Base-by-base conservation (phyloP, 1,140 invertebrate genomes). In the Nixonia krombeini region DNA sequence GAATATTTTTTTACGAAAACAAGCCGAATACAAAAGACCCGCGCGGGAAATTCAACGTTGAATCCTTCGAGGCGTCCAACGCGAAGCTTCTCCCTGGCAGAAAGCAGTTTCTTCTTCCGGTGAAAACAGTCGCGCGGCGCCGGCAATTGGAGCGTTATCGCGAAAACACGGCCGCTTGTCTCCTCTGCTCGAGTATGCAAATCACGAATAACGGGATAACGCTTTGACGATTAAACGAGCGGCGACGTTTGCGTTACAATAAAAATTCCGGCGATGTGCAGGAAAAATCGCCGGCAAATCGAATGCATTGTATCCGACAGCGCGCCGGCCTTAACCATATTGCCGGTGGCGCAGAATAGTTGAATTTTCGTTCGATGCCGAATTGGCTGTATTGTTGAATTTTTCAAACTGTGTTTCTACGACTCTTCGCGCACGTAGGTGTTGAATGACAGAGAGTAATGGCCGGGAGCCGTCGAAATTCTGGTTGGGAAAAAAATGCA, bases 211-310 rank as follows among this genome's bases (percentile, higher is more conserved):
- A 70, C 70, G 73, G 72, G 72, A 72, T 76, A 73, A 81, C 76
- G 79, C 79, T 77, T 74, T 71, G 72, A 76, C 80, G 80, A 83
- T 83, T 84, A 82, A 81, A 81, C 73, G 63, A 65, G 62, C 51
- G 31, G 56, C 52, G 10, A 52, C 57, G 62, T 41, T 62, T 55
- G 50, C 53, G 61, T 28, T 38, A 59, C 45, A 25, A 25, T 64
- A 72, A 80, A 83, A 83, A 80, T 71, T 76, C 45, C 51, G 55
- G 52, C 52, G 52, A 53, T 50, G 59, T 35, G 64, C 63, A 72
- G 71, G 78, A 83, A 83, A 83, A 83, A 82, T 82, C 67, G 65
- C 71, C 71, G 68, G 72, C 76, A 77, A 83, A 84, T 83, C 81
- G 79, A 70, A 63, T 66, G 73, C 73, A 84, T 84, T 83, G 80